Evolutionary conservation across 1,140 invertebrate genomes (phyloP).

Genomic region (Drosophila ohnishii): DNA sequence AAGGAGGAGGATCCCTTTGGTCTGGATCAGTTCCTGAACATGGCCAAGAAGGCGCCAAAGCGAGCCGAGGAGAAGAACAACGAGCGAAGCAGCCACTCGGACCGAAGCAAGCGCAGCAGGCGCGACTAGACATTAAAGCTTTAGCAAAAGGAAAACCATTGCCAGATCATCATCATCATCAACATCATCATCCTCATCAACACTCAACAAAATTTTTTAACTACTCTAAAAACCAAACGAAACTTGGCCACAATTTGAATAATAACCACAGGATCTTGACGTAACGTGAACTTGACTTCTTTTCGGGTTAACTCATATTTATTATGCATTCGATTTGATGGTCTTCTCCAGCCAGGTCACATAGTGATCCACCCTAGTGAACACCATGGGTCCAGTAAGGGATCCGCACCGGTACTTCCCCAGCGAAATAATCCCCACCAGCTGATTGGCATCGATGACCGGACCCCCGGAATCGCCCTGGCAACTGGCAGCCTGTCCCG

Average conservation of each 20-base stretch:
- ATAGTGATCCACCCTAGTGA: constrained; percentile 57
- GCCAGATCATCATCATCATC: constrained; percentile 4
- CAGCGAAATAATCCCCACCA: constrained; percentile 46
- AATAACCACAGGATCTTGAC: constrained; percentile 41
- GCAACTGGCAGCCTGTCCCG: constrained; percentile 20
- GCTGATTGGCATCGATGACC: constrained; percentile 41
- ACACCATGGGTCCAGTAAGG: constrained; percentile 38
- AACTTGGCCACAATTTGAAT: constrained; percentile 34
- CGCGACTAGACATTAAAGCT: constrained; percentile 51
- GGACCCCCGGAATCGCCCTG: constrained; percentile 59
- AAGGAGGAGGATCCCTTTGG: constrained; percentile 98
- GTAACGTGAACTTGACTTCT: neutral
- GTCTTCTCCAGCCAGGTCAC: constrained; percentile 33
- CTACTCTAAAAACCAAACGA: constrained; percentile 22
- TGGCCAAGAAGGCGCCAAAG: constrained; percentile 92
- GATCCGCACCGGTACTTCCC: constrained; percentile 28
- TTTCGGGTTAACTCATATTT: neutral
- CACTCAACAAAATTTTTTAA: constrained; percentile 28
- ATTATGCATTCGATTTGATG: neutral
- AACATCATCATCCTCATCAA: constrained; percentile 7
- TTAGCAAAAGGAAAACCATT: constrained; percentile 13
- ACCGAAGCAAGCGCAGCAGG: constrained; percentile 61
- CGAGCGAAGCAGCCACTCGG: constrained; percentile 62
- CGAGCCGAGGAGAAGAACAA: constrained; percentile 72
- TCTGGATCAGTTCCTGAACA: constrained; percentile 98